Percentiles rank a stretch among this genome's conserved stretches.
phyloP scores from a whole-genome alignment of 2,888 invertebrate species.

The Aphrophora alni region DNA sequence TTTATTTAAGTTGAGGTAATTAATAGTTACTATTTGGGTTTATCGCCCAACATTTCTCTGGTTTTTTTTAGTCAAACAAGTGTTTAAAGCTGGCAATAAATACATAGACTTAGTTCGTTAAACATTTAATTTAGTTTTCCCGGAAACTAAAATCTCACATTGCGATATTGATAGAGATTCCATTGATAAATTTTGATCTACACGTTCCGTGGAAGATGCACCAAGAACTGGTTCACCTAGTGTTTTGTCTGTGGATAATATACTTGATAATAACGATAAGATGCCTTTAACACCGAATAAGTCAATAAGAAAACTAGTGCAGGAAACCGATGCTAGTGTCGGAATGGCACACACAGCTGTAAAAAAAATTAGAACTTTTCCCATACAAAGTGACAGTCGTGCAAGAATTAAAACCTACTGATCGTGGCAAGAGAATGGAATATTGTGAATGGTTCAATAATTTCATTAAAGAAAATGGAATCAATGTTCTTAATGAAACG shows the following conservation, averaged over 20 bases:
- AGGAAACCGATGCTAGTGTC: not conserved
- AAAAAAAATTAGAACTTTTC: conserved; percentile 11
- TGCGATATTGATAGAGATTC: not conserved
- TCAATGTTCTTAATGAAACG: conserved; percentile 20
- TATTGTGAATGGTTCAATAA: conserved; percentile 29
- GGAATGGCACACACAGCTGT: conserved; percentile 6
- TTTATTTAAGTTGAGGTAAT: too few relatives aligned
- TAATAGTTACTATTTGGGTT: too few relatives aligned
- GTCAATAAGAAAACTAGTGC: conserved; percentile 15
- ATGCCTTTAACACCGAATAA: not conserved
- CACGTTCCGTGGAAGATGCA: not conserved
- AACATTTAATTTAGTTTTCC: too few relatives aligned
- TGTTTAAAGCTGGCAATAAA: too few relatives aligned
- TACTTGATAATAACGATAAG: not conserved
- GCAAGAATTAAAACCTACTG: conserved; percentile 17
- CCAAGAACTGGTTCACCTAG: not conserved
- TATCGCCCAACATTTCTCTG: too few relatives aligned
- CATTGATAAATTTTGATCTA: not conserved
- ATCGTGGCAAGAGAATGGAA: conserved; percentile 14
- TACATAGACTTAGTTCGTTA: too few relatives aligned
- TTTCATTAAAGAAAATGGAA: conserved; percentile 19
- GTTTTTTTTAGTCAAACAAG: too few relatives aligned
- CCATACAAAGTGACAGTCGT: conserved; percentile 16
- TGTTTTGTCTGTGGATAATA: not conserved
- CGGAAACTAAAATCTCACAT: too few relatives aligned